Percentiles rank a stretch among this genome's conserved stretches.
phyloP scores from a whole-genome alignment of 2,113 vertebrate genomes.

The Callionymus lyra region DNA sequence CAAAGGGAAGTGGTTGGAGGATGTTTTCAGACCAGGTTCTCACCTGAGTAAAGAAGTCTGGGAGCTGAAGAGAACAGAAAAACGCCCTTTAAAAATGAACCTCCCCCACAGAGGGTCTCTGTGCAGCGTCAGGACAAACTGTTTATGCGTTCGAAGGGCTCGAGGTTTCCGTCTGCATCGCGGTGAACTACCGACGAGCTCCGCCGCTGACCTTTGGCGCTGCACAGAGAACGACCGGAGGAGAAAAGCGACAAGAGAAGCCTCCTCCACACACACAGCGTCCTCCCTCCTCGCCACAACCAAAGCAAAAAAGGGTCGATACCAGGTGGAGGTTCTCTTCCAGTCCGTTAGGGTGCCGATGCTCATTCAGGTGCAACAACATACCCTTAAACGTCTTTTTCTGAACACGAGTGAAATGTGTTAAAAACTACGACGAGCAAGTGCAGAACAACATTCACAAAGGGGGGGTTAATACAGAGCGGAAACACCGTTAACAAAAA shows the following conservation, averaged over 20 bases:
- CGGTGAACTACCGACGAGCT: not conserved
- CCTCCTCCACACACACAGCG: not conserved
- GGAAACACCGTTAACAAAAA: no score
- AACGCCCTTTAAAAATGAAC: conserved; percentile 48
- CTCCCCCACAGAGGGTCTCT: conserved; percentile 28
- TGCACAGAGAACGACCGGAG: conserved; percentile 56
- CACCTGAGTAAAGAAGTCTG: conserved; percentile 60
- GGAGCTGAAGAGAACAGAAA: conserved; percentile 59
- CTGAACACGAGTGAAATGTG: conserved; percentile 56
- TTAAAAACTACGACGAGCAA: conserved; percentile 26
- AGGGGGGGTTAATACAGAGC: no score
- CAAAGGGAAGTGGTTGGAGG: conserved; percentile 20
- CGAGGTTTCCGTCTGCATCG: not conserved
- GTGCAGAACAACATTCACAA: not conserved
- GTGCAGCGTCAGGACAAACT: conserved; percentile 54
- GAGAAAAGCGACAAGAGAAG: conserved; percentile 29
- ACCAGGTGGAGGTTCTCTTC: conserved; percentile 61
- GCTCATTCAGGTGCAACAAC: conserved; percentile 66
- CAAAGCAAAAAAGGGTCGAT: conserved; percentile 23
- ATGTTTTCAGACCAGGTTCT: conserved; percentile 58
- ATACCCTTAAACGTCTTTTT: conserved; percentile 68
- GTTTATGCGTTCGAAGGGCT: not conserved
- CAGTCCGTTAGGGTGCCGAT: conserved; percentile 47
- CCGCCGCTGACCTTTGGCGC: conserved; percentile 31
- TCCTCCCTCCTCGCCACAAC: not conserved